Conservation (phyloP, 23 tunicate species). For the Halocynthia roretzi region DNA sequence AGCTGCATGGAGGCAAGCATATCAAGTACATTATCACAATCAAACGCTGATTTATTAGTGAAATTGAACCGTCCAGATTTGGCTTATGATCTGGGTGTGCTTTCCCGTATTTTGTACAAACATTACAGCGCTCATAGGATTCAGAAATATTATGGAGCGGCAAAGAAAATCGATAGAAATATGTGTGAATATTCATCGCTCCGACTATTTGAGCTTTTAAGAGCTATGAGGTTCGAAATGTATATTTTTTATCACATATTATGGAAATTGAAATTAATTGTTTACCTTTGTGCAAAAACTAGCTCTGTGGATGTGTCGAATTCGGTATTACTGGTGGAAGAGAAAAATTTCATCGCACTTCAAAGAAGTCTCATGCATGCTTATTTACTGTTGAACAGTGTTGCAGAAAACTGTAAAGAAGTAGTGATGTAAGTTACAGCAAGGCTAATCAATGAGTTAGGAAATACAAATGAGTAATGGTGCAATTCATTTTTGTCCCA, state of each 20-base stretch:
- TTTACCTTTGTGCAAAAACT: not conserved
- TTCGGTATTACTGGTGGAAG: no score
- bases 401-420: conserved; percentile 19
- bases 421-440: not conserved
- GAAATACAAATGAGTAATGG: not conserved
- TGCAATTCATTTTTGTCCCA: not conserved
- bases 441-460: no score
- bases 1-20: no score
- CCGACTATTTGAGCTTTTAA: not conserved
- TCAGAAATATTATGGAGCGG: conserved; percentile 16
- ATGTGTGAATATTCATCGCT: conserved; percentile 20
- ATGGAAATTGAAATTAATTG: not conserved
- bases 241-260: no score
- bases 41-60: no score
- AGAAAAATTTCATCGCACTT: no score
- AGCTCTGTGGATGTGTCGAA: no score
- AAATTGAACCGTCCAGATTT: not conserved
- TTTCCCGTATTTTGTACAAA: conserved; percentile 18
- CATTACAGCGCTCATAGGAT: conserved; percentile 11
- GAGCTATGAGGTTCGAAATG: not conserved
- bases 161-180: conserved; percentile 17
- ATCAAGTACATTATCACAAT: no score
- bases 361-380: not conserved
- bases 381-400: not conserved
- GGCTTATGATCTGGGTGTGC: conserved; percentile 11